phyloP scores from a whole-genome alignment of 92 coral and sea anemone genomes.

The Anthopleura xanthogrammica region DNA sequence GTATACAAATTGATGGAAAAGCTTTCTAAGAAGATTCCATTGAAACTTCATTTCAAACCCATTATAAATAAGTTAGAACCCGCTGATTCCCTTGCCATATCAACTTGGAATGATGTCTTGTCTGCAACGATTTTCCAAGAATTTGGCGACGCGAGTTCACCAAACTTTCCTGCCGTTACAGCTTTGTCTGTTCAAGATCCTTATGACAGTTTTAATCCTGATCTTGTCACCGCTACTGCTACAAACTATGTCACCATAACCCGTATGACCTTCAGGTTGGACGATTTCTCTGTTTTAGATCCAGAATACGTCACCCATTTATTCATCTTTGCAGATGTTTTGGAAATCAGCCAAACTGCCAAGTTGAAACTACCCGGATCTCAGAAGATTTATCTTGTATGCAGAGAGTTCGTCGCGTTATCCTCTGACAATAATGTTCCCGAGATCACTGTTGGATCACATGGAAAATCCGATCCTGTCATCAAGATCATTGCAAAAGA shows the following conservation, averaged over 20 bases:
- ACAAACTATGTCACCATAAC: conserved; percentile 43
- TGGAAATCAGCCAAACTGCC: conserved; percentile 30
- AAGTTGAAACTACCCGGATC: conserved; percentile 27
- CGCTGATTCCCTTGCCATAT: conserved; percentile 9
- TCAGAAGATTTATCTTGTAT: conserved; percentile 19
- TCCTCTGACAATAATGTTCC: conserved; percentile 38
- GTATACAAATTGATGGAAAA: conserved; percentile 1
- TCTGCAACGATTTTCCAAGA: conserved; percentile 27
- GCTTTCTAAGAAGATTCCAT: conserved; percentile 11
- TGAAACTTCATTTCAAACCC: conserved; percentile 22
- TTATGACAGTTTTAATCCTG: conserved; percentile 43
- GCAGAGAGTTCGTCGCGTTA: conserved; percentile 34
- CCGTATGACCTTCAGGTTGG: conserved; percentile 38
- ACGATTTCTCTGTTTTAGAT: conserved; percentile 31
- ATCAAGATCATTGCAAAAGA: conserved; percentile 32
- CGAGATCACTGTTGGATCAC: conserved; percentile 36
- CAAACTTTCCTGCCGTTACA: conserved; percentile 23
- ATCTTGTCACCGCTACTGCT: conserved; percentile 45
- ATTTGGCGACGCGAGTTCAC: conserved; percentile 31
- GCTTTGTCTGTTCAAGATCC: neutral
- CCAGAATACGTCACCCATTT: conserved; percentile 42
- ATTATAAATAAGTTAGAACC: conserved; percentile 14
- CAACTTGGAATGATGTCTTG: conserved; percentile 20
- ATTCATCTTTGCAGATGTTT: conserved; percentile 42
- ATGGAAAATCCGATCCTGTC: conserved; percentile 31